Evolutionary conservation across 23 tunicate species (phyloP).

Genomic region (Trididemnum clinides): DNA sequence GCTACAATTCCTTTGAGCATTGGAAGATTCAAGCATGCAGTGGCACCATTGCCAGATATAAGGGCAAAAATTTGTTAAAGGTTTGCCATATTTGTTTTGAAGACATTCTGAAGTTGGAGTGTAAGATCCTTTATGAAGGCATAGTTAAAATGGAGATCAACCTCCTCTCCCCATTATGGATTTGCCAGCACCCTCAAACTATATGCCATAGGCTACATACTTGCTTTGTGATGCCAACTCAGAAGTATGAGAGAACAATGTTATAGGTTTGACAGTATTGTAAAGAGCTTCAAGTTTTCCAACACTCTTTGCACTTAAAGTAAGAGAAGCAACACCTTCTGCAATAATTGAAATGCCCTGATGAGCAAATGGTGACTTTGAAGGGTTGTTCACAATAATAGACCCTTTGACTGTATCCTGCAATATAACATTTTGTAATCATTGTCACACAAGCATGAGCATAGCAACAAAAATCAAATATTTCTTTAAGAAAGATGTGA

Average conservation of each 20-base stretch:
- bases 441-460: background rate
- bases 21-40: too few relatives aligned
- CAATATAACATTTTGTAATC: background rate
- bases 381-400: slow-evolving; percentile 38
- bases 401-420: slow-evolving; percentile 74
- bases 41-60: too few relatives aligned
- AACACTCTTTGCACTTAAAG: slow-evolving; percentile 82
- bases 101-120: too few relatives aligned
- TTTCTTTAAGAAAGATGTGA: background rate
- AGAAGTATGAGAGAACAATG: slow-evolving; percentile 42
- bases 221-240: slow-evolving; percentile 71
- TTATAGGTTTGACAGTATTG: slow-evolving; percentile 69
- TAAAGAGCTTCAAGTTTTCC: slow-evolving; percentile 84
- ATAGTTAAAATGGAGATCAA: too few relatives aligned
- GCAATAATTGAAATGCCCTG: slow-evolving; percentile 55
- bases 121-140: too few relatives aligned
- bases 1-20: too few relatives aligned
- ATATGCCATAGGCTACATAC: too few relatives aligned
- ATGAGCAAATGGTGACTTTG: slow-evolving; percentile 56
- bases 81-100: too few relatives aligned
- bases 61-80: too few relatives aligned
- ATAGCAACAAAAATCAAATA: background rate
- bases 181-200: too few relatives aligned
- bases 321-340: slow-evolving; percentile 67
- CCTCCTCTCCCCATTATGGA: too few relatives aligned